phyloP scores from a whole-genome alignment of 2,888 invertebrate genomes.

The Cylindroiulus punctatus region DNA sequence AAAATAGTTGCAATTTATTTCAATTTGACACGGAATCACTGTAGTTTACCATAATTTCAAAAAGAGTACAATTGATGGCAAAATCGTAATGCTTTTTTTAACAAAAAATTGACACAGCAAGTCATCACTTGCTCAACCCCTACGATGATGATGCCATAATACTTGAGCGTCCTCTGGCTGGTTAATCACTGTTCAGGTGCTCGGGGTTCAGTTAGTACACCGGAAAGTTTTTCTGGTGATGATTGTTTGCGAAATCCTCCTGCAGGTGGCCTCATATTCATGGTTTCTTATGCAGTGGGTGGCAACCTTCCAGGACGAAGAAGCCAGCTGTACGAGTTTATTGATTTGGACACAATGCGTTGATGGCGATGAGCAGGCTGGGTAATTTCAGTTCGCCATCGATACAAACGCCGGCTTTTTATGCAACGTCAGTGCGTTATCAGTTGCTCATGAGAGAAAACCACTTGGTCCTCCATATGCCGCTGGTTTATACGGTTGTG shows the following conservation, averaged over 20 bases:
- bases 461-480: conserved; percentile 20
- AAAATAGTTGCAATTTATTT: no score
- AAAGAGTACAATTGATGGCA: no score
- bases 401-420: not conserved
- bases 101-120: no score
- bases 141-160: no score
- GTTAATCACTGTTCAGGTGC: no score
- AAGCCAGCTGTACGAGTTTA: not conserved
- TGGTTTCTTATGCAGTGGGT: not conserved
- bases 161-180: no score
- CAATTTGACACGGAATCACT: no score
- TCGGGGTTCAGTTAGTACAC: no score
- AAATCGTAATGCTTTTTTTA: no score
- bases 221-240: not conserved
- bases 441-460: conserved; percentile 19
- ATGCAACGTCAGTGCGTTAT: not conserved
- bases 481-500: no score
- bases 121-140: no score
- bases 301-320: not conserved
- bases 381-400: not conserved
- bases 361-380: not conserved
- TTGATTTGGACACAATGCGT: not conserved
- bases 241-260: conserved; percentile 35
- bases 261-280: not conserved
- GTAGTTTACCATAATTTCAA: no score